A percentile compares a stretch with the other conserved stretches of the same genome.
These are phyloP conservation scores for Spatulosminthurus flaviceps DNA, from an alignment of 2,888 invertebrate species.

Conservation along the genomic window DNA sequence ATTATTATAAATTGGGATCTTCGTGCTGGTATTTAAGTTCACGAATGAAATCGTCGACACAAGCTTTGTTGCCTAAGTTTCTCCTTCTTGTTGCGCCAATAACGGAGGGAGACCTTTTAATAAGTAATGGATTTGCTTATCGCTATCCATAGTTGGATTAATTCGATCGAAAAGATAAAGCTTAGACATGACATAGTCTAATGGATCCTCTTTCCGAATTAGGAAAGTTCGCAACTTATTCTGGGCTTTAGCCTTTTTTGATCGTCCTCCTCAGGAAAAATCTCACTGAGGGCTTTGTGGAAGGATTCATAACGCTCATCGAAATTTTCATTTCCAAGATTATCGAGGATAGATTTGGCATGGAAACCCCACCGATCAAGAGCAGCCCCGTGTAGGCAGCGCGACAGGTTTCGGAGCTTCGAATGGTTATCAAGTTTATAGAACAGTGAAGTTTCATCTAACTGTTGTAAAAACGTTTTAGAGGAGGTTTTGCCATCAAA, in stretches of 20 bases:
- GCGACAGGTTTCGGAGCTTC: background rate
- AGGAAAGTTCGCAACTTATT: background rate
- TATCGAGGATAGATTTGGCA: background rate
- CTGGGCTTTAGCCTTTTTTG: background rate
- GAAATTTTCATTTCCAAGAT: background rate
- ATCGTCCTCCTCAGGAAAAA: slow-evolving; percentile 15
- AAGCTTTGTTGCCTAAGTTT: background rate
- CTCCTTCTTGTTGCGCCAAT: background rate
- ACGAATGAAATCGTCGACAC: background rate
- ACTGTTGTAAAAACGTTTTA: too few species aligned
- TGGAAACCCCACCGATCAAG: background rate
- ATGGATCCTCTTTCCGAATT: background rate
- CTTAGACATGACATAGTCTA: slow-evolving; percentile 15
- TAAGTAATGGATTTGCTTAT: background rate
- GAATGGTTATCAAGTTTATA: background rate
- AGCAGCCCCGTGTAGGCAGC: background rate
- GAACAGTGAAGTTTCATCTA: background rate
- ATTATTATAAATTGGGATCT: background rate
- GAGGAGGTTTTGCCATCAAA: too few species aligned
- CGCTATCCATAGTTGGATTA: background rate
- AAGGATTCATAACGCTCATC: background rate
- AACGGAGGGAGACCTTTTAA: background rate
- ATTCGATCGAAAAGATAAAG: background rate
- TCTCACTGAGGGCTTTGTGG: background rate
- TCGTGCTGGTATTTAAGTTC: slow-evolving; percentile 6